phyloP scores from a whole-genome alignment of 2,113 vertebrate genomes.

The Gobio gobio region DNA sequence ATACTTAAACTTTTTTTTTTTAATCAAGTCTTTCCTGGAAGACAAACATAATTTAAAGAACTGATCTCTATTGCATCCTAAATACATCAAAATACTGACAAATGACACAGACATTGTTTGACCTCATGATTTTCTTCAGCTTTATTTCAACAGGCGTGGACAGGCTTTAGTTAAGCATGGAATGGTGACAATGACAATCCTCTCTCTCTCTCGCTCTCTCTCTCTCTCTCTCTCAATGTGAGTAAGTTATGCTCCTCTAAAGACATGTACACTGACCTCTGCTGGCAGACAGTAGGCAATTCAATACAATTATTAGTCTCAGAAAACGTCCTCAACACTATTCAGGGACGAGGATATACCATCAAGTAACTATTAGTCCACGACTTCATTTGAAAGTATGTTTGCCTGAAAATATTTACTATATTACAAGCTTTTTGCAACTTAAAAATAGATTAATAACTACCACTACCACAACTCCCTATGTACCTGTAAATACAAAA shows the following conservation, averaged over 20 bases:
- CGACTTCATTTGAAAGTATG: background rate
- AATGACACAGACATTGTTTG: background rate
- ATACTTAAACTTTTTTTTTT: too few species aligned
- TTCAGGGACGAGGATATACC: background rate
- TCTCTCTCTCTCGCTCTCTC: constrained; percentile 27
- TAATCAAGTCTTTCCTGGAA: too few species aligned
- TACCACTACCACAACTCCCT: constrained; percentile 25
- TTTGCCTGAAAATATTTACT: constrained; percentile 15
- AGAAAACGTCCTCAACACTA: background rate
- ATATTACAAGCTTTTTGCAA: constrained; percentile 46
- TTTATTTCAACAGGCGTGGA: constrained; percentile 43
- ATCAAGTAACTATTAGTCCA: constrained; percentile 8
- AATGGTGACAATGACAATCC: constrained; percentile 1
- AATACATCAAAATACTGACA: background rate
- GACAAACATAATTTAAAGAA: too few species aligned
- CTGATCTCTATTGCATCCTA: background rate
- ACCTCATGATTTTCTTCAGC: background rate
- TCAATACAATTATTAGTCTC: constrained; percentile 3
- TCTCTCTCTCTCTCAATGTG: constrained; percentile 38
- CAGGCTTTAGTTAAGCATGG: constrained; percentile 8
- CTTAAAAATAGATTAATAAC: constrained; percentile 46
- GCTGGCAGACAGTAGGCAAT: constrained; percentile 16
- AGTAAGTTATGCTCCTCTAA: constrained; percentile 35
- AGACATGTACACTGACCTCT: constrained; percentile 28
- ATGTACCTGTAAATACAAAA: background rate